A percentile compares a stretch with the other conserved stretches of the same genome.
Conservation (phyloP, 2,113 vertebrate species). For the Osmerus mordax region DNA sequence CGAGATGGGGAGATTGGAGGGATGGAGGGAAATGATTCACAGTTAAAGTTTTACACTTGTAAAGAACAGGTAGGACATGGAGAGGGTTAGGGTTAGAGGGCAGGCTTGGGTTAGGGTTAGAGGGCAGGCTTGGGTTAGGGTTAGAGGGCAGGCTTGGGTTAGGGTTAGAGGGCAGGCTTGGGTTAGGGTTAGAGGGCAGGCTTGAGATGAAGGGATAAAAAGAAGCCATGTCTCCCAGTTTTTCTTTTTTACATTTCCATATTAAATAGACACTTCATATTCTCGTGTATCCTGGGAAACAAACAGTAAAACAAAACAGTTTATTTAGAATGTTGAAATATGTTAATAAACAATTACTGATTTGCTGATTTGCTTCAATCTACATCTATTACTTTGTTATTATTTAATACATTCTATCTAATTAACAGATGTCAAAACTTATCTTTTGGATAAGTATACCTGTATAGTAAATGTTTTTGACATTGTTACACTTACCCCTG, state of each 20-base stretch:
- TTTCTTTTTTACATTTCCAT: constrained; percentile 5
- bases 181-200: background rate
- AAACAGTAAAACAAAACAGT: constrained; percentile 11
- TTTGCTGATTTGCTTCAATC: background rate
- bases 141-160: constrained; percentile 6
- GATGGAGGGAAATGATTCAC: constrained; percentile 14
- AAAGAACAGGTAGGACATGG: background rate
- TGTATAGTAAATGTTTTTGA: background rate
- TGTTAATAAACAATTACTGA: background rate
- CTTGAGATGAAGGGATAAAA: constrained; percentile 16
- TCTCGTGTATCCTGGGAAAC: constrained; percentile 82
- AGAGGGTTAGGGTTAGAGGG: constrained; percentile 1
- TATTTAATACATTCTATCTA: no score
- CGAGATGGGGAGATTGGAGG: background rate
- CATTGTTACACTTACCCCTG: constrained; percentile 74
- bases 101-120: background rate
- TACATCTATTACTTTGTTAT: no score
- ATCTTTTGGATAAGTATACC: no score
- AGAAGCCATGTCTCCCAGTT: constrained; percentile 42
- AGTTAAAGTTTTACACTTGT: constrained; percentile 7
- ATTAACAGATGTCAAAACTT: no score
- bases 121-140: constrained; percentile 6
- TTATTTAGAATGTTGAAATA: background rate
- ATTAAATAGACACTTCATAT: constrained; percentile 89
- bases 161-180: constrained; percentile 6